phyloP scores from a whole-genome alignment of 2,113 vertebrate species.

The Brachypteracias leptosomus region DNA sequence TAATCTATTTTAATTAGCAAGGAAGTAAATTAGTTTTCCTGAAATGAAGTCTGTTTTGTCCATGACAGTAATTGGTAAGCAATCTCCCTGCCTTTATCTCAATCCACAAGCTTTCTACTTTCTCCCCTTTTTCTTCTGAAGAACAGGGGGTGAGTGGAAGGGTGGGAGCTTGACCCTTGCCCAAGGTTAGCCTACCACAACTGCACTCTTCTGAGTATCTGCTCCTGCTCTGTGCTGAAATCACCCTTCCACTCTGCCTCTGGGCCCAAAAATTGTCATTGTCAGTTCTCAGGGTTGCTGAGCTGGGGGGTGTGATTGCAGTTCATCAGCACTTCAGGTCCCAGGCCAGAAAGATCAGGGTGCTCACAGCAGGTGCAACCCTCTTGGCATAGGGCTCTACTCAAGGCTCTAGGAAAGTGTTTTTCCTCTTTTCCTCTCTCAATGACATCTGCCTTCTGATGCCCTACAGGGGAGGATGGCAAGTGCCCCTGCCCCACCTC shows the following conservation, averaged over 20 bases:
- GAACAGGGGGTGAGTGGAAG: neutral
- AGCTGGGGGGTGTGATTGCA: fast-evolving
- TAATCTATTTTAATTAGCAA: neutral
- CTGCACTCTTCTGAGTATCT: neutral
- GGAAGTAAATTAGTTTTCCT: neutral
- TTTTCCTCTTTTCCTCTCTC: neutral
- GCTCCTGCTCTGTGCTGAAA: neutral
- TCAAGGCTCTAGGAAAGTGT: neutral
- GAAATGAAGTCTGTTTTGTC: neutral
- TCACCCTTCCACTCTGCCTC: neutral
- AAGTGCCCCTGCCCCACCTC: neutral
- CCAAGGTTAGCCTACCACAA: neutral
- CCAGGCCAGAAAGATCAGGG: neutral
- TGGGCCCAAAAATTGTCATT: neutral
- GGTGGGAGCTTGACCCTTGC: neutral
- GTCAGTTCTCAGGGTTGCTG: neutral
- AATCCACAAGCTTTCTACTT: neutral
- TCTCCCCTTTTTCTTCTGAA: neutral
- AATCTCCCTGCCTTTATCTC: neutral
- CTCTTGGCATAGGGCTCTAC: neutral
- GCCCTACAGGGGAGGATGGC: neutral
- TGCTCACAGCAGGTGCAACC: neutral
- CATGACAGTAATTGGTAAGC: neutral
- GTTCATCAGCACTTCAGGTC: neutral
- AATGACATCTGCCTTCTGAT: neutral